phyloP scores from a whole-genome alignment of 2,797 vertebrate species.

The Enteromius afrohamiltoni region DNA sequence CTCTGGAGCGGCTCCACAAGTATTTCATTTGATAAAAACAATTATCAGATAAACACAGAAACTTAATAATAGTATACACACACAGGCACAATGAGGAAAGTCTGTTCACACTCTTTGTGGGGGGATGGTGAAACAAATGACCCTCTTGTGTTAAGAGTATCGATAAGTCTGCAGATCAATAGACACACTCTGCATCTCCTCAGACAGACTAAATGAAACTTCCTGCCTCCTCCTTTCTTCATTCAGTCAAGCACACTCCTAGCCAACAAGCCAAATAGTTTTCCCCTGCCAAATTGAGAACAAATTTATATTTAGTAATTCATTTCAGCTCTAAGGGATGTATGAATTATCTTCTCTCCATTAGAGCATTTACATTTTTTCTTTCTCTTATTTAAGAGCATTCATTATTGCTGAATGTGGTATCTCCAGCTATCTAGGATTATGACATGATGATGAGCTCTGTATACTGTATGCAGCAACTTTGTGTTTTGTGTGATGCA shows the following conservation, averaged over 20 bases:
- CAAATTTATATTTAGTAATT: constrained; percentile 19
- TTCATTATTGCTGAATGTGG: not conserved
- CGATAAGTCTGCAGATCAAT: constrained; percentile 67
- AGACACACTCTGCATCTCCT: constrained; percentile 33
- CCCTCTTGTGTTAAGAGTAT: constrained; percentile 40
- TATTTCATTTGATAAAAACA: not conserved
- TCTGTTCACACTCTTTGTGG: constrained; percentile 57
- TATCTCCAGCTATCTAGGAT: not conserved
- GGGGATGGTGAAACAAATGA: constrained; percentile 54
- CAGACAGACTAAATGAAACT: constrained; percentile 50
- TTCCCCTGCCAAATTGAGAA: constrained; percentile 9
- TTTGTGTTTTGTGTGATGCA: too few species aligned
- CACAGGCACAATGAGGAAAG: constrained; percentile 50
- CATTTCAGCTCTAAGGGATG: not conserved
- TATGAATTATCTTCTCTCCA: not conserved
- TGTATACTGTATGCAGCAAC: too few species aligned
- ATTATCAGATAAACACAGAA: not conserved
- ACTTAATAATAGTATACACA: not conserved
- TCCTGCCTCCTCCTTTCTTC: not conserved
- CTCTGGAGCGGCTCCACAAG: not conserved
- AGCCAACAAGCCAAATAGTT: not conserved
- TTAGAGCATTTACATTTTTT: constrained; percentile 9
- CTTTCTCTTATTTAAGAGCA: not conserved
- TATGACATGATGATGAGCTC: not conserved
- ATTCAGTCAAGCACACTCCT: constrained; percentile 9